Evolutionary conservation across 2,797 vertebrate species (phyloP).

Genomic region (Channa striata): DNA sequence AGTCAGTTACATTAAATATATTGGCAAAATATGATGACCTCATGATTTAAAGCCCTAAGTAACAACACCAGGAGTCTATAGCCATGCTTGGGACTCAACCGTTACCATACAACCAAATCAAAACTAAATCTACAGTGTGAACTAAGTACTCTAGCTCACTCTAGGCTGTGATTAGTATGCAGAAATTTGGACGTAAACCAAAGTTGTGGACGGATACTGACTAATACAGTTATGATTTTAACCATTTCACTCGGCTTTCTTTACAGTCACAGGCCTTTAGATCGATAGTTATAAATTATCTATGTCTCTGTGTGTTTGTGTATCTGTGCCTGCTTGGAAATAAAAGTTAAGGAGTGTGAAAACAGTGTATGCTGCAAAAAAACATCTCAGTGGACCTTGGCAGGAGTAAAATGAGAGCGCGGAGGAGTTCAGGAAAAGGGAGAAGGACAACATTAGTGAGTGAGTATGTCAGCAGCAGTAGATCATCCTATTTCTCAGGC

Average conservation of each 20-base stretch:
- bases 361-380: slow-evolving; percentile 34
- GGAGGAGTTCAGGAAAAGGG: slow-evolving; percentile 68
- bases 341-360: slow-evolving; percentile 18
- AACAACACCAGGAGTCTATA: too few relatives aligned
- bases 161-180: background rate
- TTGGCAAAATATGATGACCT: background rate
- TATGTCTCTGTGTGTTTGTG: background rate
- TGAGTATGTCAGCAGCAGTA: slow-evolving; percentile 84
- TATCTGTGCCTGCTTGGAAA: slow-evolving; percentile 1
- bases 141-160: background rate
- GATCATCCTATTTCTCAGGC: slow-evolving; percentile 89
- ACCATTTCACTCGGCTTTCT: background rate
- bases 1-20: background rate
- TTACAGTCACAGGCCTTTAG: background rate
- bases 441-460: slow-evolving; percentile 79
- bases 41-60: background rate
- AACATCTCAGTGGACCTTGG: slow-evolving; percentile 43
- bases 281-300: background rate
- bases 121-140: too few relatives aligned
- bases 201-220: background rate
- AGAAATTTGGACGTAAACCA: background rate
- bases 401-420: slow-evolving; percentile 43
- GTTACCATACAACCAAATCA: too few relatives aligned
- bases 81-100: too few relatives aligned
- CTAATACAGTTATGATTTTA: background rate